These are phyloP conservation scores for Baryphthengus martii DNA, from an alignment of 2,113 vertebrate genomes.

Conservation along the genomic window DNA sequence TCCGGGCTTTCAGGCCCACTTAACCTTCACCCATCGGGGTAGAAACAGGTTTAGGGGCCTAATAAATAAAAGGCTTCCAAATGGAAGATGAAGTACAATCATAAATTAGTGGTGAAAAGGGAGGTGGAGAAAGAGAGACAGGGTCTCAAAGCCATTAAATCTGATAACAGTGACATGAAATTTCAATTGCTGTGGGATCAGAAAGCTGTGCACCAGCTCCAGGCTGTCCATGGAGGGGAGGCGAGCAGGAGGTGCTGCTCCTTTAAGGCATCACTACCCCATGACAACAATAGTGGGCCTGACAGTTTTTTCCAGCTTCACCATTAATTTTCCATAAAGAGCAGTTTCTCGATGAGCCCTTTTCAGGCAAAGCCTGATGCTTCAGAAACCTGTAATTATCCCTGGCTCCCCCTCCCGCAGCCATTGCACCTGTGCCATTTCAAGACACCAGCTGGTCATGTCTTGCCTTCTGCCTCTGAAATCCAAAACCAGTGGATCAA, in stretches of 20 bases:
- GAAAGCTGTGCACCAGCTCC: background rate
- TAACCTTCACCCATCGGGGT: background rate
- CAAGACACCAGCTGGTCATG: slow-evolving; percentile 80
- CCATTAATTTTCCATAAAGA: slow-evolving; percentile 83
- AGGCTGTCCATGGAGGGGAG: background rate
- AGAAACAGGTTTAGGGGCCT: background rate
- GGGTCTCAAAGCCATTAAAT: background rate
- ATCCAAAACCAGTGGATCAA: slow-evolving; percentile 68
- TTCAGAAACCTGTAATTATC: slow-evolving; percentile 84
- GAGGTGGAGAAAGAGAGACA: background rate
- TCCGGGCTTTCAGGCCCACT: background rate
- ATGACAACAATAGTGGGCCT: slow-evolving; percentile 64
- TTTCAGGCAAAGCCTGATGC: slow-evolving; percentile 78
- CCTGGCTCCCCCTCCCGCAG: slow-evolving; percentile 77
- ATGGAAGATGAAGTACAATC: background rate
- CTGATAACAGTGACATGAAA: background rate
- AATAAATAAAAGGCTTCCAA: background rate
- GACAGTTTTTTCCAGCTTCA: slow-evolving; percentile 68
- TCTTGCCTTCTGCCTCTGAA: slow-evolving; percentile 78
- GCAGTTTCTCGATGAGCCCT: slow-evolving; percentile 71
- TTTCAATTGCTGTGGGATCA: background rate
- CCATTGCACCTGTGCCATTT: slow-evolving; percentile 83
- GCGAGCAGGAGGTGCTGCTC: slow-evolving; percentile 33
- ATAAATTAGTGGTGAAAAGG: background rate
- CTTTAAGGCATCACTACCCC: slow-evolving; percentile 56